A percentile compares a stretch with the other conserved stretches of the same genome.
Conservation (phyloP, 2,113 vertebrate genomes). For the Sylvia atricapilla region DNA sequence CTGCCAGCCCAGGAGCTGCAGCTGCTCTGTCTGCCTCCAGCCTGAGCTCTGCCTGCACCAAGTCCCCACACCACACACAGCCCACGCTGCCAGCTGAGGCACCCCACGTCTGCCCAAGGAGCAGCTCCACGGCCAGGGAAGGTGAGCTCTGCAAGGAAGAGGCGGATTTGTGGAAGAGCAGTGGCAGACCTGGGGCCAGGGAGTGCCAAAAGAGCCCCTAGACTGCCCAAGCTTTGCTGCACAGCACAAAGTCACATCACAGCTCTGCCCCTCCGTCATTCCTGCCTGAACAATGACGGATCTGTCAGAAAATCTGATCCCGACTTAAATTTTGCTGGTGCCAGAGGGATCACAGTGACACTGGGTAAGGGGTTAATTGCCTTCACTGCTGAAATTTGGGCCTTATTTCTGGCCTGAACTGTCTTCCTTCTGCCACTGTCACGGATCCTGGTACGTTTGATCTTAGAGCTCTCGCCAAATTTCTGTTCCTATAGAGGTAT, state of each 20-base stretch:
- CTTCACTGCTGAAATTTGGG: neutral
- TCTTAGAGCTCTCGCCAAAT: neutral
- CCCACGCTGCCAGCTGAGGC: fast-evolving
- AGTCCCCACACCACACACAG: fast-evolving
- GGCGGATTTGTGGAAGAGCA: fast-evolving
- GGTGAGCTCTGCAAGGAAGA: neutral
- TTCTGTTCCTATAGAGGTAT: neutral
- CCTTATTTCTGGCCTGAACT: neutral
- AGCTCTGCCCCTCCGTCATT: neutral
- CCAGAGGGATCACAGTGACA: neutral
- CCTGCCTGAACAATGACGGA: neutral
- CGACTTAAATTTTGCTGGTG: neutral
- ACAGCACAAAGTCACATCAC: neutral
- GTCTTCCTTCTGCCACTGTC: neutral
- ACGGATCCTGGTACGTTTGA: neutral
- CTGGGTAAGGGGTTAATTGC: neutral
- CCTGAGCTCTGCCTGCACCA: neutral
- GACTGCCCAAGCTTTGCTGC: neutral
- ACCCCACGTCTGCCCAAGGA: fast-evolving
- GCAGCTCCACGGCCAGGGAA: neutral
- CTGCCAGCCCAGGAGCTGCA: fast-evolving
- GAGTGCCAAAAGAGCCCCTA: neutral
- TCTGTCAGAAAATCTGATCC: neutral
- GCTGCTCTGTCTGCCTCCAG: fast-evolving
- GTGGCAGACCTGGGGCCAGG: neutral